phyloP scores from a whole-genome alignment of 2,113 vertebrate genomes.

The Gila orcuttii region DNA sequence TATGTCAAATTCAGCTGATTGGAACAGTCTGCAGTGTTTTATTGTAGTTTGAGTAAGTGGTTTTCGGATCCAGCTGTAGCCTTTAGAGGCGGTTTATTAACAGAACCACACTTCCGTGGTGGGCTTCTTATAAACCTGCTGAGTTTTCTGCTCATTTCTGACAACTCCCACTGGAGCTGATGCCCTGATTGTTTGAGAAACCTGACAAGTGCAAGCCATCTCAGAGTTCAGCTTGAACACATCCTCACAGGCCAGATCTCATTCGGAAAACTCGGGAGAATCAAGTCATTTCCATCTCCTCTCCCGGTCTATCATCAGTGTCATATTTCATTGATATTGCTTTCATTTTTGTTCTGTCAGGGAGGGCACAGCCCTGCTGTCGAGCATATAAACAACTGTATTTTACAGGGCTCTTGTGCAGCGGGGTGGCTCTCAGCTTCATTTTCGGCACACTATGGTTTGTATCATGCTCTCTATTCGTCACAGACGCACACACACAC shows the following conservation, averaged over 20 bases:
- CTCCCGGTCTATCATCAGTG: constrained; percentile 57
- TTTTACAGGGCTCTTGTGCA: constrained; percentile 49
- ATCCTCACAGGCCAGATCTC: constrained; percentile 39
- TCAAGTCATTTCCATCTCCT: constrained; percentile 60
- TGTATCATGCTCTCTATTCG: neutral
- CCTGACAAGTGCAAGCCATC: constrained; percentile 53
- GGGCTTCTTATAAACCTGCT: constrained; percentile 44
- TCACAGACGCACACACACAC: neutral
- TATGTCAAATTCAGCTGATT: neutral
- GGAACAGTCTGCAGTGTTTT: constrained; percentile 10
- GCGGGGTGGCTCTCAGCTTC: constrained; percentile 36
- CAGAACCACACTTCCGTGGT: neutral
- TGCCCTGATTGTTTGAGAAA: constrained; percentile 57
- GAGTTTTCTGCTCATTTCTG: constrained; percentile 50
- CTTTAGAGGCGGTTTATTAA: constrained; percentile 35
- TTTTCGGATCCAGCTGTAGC: neutral
- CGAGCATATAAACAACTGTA: constrained; percentile 59
- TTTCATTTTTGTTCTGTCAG: constrained; percentile 63
- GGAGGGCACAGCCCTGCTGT: constrained; percentile 53
- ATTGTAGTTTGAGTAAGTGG: neutral
- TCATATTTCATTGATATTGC: constrained; percentile 65
- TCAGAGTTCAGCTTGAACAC: constrained; percentile 43
- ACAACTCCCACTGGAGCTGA: constrained; percentile 44
- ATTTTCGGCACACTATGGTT: constrained; percentile 26
- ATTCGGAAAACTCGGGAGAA: constrained; percentile 59